A percentile compares a stretch with the other conserved stretches of the same genome.
Conservation (phyloP, 2,797 vertebrate genomes). For the Neostethus bicornis region DNA sequence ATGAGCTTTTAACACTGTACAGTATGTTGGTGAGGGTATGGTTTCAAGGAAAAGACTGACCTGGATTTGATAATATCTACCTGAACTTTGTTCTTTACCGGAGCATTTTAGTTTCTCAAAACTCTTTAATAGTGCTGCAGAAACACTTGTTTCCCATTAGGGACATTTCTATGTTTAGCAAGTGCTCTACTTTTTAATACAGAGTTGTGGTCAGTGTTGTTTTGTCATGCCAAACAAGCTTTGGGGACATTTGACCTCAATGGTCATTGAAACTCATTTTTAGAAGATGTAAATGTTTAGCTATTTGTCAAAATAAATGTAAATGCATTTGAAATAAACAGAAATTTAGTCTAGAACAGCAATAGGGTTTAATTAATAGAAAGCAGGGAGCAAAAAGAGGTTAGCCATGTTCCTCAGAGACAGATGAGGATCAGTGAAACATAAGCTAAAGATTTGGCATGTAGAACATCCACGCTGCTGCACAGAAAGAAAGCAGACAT, state of each 20-base stretch:
- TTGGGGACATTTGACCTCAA: not conserved
- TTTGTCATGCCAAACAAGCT: not conserved
- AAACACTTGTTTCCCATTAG: conserved; percentile 32
- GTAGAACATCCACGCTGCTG: conserved; percentile 23
- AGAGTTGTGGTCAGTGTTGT: conserved; percentile 3
- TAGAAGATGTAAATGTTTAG: conserved; percentile 9
- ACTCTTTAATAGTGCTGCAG: conserved; percentile 16
- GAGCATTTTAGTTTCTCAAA: conserved; percentile 38
- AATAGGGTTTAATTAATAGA: conserved; percentile 17
- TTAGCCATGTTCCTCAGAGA: conserved; percentile 26
- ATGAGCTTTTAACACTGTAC: conserved; percentile 20
- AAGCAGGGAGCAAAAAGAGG: conserved; percentile 23
- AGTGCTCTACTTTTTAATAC: conserved; percentile 14
- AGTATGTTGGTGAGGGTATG: conserved; percentile 36
- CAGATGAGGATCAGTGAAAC: conserved; percentile 33
- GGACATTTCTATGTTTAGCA: conserved; percentile 19
- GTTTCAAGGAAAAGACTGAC: conserved; percentile 52
- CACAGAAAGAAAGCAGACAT: conserved; percentile 36
- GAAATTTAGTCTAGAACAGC: not conserved
- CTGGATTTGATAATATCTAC: conserved; percentile 61
- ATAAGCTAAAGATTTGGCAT: conserved; percentile 46
- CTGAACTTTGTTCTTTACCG: conserved; percentile 56
- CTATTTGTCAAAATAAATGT: not conserved
- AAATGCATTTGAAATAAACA: not conserved
- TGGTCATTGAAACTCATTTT: not conserved